Evolutionary conservation across 2,113 vertebrate genomes (phyloP), one percentile per base, ranked within the genome.

Genomic region (Cyanoramphus novaezelandiae): DNA sequence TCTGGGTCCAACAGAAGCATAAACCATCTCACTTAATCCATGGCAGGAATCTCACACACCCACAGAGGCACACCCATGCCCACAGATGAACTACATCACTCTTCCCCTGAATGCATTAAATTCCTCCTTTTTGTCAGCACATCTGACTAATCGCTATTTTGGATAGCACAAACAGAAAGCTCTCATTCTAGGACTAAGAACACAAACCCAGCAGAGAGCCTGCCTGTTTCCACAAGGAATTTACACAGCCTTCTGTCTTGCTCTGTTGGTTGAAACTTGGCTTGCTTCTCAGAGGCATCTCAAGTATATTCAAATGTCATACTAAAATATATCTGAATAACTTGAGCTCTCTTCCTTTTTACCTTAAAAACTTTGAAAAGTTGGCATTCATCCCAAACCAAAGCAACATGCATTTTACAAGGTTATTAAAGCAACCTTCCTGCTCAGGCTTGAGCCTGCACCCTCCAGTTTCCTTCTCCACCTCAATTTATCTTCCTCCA

Each of bases 401-500:
- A 74, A 84, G 88, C 65, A 90, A 53, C 6, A 35, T 2, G 6
- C 21, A 21, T 88, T 94, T 82, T 69, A 95, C 72, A 79, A 60
- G 21, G 33, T 65, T 84, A 90, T 88, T 65, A 96, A 88, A 96
- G 85, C 25, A 68, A 59, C n/a, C 44, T 91, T 94, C 90, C 80
- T 87, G 91, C 86, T 90, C 81, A 85, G 63, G 69, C 83, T 97
- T 94, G 72, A 95, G 81, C 47, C 37, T 70, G 17, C 46, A 62
- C 91, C 86, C 62, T 96, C 52, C 50, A 79, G 15, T 77, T 96
- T 96, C 93, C 92, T 95, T 93, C 91, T 82, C 93, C 96, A 95
- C 88, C 88, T 95, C 90, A 82, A 79, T 89, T 91, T 87, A 92
- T 93, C 69, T 96, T 96, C 96, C 85, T 96, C 78, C 96, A 95